Conservation (phyloP, 2,113 vertebrate species). For the Rhombomys opimus region DNA sequence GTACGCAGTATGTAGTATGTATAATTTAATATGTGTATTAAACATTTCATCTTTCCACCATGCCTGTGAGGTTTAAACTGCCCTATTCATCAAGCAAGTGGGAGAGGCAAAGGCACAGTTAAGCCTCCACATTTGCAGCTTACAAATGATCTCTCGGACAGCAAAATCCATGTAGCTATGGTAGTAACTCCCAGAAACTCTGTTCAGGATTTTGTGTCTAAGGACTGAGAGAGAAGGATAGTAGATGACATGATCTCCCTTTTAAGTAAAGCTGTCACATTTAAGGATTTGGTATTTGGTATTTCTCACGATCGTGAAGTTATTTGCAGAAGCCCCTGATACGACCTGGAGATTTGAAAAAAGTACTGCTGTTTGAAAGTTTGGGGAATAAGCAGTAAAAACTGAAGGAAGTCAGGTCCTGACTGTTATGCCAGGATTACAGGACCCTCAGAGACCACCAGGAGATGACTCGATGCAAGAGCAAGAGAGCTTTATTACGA, state of each 20-base stretch:
- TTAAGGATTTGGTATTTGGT: neutral
- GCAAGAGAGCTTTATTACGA: too few species aligned
- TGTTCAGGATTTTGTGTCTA: neutral
- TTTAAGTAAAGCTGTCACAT: neutral
- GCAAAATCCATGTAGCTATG: neutral
- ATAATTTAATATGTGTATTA: neutral
- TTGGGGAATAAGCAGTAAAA: neutral
- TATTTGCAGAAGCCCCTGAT: neutral
- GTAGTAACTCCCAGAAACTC: neutral
- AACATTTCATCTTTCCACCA: neutral
- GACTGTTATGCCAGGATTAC: neutral
- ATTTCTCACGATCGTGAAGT: neutral
- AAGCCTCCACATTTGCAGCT: neutral
- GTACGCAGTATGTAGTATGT: too few species aligned
- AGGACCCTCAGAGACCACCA: too few species aligned
- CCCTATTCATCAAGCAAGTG: neutral
- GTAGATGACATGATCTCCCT: neutral
- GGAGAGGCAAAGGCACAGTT: neutral
- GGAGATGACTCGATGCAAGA: too few species aligned
- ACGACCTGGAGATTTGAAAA: neutral
- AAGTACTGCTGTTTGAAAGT: neutral
- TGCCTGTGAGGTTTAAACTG: neutral
- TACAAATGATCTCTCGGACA: neutral
- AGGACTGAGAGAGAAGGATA: neutral
- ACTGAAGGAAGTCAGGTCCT: neutral